Conservation (phyloP, 2,113 vertebrate species). For the Ariopsis seemanni region DNA sequence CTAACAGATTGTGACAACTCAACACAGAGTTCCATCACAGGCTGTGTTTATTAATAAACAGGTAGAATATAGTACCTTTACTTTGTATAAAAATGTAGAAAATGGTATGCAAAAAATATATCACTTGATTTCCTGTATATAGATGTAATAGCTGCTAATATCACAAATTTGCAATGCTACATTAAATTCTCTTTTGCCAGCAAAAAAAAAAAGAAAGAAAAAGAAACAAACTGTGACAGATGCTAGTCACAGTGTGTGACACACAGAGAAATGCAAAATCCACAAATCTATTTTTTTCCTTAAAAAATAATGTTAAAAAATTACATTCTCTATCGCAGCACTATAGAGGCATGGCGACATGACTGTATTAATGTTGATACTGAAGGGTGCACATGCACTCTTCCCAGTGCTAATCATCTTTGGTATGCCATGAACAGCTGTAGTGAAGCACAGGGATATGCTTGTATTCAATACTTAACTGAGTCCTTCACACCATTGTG, state of each 20-base stretch:
- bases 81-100: slow-evolving; percentile 81
- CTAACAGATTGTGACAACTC: slow-evolving; percentile 12
- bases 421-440: slow-evolving; percentile 67
- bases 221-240: slow-evolving; percentile 76
- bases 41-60: slow-evolving; percentile 78
- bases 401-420: slow-evolving; percentile 68
- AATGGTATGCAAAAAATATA: slow-evolving; percentile 80
- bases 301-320: slow-evolving; percentile 51
- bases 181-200: slow-evolving; percentile 79
- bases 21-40: slow-evolving; percentile 65
- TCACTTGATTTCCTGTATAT: slow-evolving; percentile 74
- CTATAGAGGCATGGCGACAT: slow-evolving; percentile 67
- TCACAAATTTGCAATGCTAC: slow-evolving; percentile 69
- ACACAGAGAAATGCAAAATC: slow-evolving; percentile 65
- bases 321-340: slow-evolving; percentile 74
- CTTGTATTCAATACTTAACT: slow-evolving; percentile 30
- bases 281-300: slow-evolving; percentile 68
- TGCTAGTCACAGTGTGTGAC: slow-evolving; percentile 57
- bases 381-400: slow-evolving; percentile 57
- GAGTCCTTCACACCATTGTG: slow-evolving; percentile 32
- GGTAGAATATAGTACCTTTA: slow-evolving; percentile 80
- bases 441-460: slow-evolving; percentile 40
- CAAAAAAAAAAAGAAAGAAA: slow-evolving; percentile 77
- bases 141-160: slow-evolving; percentile 72
- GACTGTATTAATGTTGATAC: slow-evolving; percentile 61